Evolutionary conservation across 2,113 vertebrate species (phyloP).

Genomic region (Tragulus kanchil): DNA sequence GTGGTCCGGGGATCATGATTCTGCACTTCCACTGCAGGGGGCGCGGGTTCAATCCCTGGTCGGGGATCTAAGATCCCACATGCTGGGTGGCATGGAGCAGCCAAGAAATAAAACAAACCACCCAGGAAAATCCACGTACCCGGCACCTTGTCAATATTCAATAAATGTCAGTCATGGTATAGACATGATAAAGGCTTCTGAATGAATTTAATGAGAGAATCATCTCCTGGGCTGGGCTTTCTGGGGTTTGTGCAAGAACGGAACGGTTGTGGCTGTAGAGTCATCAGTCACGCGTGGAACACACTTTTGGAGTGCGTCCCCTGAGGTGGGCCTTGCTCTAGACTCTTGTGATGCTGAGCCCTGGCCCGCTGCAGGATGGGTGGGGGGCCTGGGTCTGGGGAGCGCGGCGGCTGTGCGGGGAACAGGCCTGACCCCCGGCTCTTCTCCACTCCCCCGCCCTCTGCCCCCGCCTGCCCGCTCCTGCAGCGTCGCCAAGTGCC

Average conservation of each 20-base stretch:
- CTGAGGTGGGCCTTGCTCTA: neutral
- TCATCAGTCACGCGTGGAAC: accelerated
- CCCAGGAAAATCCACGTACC: neutral
- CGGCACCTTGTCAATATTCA: neutral
- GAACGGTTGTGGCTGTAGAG: accelerated
- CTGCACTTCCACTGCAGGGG: neutral
- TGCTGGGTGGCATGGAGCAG: neutral
- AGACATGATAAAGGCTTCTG: neutral
- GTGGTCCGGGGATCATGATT: neutral
- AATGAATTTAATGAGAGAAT: neutral
- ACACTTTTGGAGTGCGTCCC: neutral
- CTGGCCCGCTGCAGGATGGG: accelerated
- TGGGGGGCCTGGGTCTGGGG: neutral
- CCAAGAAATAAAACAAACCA: neutral
- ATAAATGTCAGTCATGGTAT: neutral
- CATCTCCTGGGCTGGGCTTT: neutral
- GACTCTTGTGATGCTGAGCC: neutral
- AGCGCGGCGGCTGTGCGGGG: neutral
- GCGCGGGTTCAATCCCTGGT: neutral
- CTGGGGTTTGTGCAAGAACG: neutral
- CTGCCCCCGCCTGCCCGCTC: accelerated
- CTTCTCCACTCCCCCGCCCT: neutral
- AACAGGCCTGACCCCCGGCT: too few relatives aligned
- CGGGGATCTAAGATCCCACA: neutral
- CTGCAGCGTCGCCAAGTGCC: conserved; percentile 91